Evolutionary conservation across 2,888 invertebrate genomes (phyloP).

Genomic region (Caenorhabditis virilis): DNA sequence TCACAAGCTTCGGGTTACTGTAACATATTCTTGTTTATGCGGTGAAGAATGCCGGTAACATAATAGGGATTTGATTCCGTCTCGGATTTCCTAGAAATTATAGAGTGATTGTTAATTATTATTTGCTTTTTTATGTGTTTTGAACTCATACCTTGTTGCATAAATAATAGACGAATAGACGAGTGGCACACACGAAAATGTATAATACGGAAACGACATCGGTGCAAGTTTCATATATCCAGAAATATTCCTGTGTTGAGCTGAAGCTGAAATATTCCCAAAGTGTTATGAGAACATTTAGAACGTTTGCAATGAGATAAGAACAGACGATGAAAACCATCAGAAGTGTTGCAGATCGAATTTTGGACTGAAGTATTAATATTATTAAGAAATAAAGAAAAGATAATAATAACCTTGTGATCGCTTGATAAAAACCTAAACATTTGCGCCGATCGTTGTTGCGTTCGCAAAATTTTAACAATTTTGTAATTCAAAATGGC

Average conservation of each 20-base stretch:
- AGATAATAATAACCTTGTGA: conserved; percentile 66
- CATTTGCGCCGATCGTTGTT: conserved; percentile 64
- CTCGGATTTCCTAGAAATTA: conserved; percentile 38
- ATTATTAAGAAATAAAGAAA: no score
- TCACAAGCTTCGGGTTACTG: conserved; percentile 16
- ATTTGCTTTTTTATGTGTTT: background rate
- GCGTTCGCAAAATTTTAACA: conserved; percentile 57
- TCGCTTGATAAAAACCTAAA: conserved; percentile 62
- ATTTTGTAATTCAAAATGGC: conserved; percentile 58
- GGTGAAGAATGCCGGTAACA: conserved; percentile 19
- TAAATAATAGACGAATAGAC: conserved; percentile 58
- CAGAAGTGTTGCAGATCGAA: conserved; percentile 65
- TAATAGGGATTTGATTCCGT: conserved; percentile 29
- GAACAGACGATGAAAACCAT: conserved; percentile 66
- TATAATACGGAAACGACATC: conserved; percentile 64
- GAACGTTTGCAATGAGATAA: conserved; percentile 61
- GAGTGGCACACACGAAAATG: conserved; percentile 63
- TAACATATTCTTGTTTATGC: conserved; percentile 31
- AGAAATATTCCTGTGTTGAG: conserved; percentile 52
- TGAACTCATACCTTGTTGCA: conserved; percentile 66
- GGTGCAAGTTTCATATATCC: conserved; percentile 64
- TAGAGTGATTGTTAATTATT: background rate
- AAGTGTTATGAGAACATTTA: conserved; percentile 62
- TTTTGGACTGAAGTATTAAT: conserved; percentile 50
- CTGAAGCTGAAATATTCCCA: conserved; percentile 64